phyloP scores from a whole-genome alignment of 2,797 vertebrate genomes.

The Graptemys geographica region DNA sequence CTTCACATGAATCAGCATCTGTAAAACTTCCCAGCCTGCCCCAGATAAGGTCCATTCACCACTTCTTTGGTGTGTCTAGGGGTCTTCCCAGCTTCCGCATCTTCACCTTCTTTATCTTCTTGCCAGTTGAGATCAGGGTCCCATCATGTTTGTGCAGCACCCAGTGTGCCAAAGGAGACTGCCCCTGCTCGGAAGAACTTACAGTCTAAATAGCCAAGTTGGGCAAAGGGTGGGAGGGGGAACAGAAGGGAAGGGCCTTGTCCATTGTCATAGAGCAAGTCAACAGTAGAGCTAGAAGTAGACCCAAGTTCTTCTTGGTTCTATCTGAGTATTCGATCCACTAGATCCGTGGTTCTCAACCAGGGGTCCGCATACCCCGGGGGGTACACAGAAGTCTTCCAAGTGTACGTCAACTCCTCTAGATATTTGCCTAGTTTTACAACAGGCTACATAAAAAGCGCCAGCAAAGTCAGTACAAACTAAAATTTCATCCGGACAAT shows the following conservation, averaged over 20 bases:
- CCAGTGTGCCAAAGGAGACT: background rate
- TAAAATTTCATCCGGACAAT: too few species aligned
- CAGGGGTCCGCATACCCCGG: too few species aligned
- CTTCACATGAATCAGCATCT: background rate
- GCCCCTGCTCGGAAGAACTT: background rate
- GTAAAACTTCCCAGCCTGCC: background rate
- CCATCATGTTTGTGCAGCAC: background rate
- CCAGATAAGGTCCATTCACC: background rate
- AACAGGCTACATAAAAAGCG: too few species aligned
- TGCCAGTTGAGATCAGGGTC: conserved; percentile 56
- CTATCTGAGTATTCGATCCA: background rate
- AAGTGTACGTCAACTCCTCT: too few species aligned
- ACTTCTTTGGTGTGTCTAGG: conserved; percentile 87
- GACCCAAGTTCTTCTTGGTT: background rate
- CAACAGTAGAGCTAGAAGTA: background rate
- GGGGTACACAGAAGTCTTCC: too few species aligned
- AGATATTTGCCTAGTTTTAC: too few species aligned
- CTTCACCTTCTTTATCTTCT: conserved; percentile 95
- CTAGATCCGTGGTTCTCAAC: background rate
- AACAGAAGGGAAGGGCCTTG: background rate
- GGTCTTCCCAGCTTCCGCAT: conserved; percentile 93
- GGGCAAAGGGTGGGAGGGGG: background rate
- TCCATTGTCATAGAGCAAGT: background rate
- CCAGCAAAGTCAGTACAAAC: too few species aligned
- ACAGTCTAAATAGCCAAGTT: background rate